Evolutionary conservation across 2,113 vertebrate species (phyloP).

Genomic region (Coregonus clupeaformis): DNA sequence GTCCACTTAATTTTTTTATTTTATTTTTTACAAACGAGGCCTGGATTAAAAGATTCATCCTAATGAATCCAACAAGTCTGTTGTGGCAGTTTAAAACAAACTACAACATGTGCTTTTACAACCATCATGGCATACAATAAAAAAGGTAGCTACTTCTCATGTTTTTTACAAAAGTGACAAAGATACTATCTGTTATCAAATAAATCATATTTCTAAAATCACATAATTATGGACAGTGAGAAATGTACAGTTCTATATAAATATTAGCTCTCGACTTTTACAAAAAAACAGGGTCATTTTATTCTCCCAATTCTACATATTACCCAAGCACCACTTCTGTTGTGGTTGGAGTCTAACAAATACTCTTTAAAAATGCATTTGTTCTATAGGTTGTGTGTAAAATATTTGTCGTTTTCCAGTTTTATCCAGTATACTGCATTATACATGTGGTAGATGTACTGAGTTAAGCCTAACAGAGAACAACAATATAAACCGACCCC

Average conservation of each 20-base stretch:
- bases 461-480: constrained; percentile 12
- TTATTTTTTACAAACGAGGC: background rate
- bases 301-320: constrained; percentile 40
- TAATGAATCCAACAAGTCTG: background rate
- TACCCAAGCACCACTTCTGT: constrained; percentile 27
- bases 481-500: constrained; percentile 46
- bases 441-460: constrained; percentile 20
- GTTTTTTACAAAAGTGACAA: background rate
- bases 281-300: constrained; percentile 26
- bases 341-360: constrained; percentile 27
- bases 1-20: too few species aligned
- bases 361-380: constrained; percentile 10
- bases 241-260: constrained; percentile 54
- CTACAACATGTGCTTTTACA: constrained; percentile 53
- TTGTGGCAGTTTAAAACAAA: constrained; percentile 22
- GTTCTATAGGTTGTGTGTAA: constrained; percentile 13
- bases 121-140: constrained; percentile 15
- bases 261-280: constrained; percentile 63
- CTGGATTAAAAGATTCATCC: constrained; percentile 30
- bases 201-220: background rate
- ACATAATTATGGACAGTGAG: constrained; percentile 4
- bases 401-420: constrained; percentile 66
- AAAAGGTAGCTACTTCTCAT: constrained; percentile 42
- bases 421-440: constrained; percentile 58
- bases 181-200: background rate